Base-by-base conservation (phyloP, 2,888 invertebrate genomes). In the Eupithecia vulgata region DNA sequence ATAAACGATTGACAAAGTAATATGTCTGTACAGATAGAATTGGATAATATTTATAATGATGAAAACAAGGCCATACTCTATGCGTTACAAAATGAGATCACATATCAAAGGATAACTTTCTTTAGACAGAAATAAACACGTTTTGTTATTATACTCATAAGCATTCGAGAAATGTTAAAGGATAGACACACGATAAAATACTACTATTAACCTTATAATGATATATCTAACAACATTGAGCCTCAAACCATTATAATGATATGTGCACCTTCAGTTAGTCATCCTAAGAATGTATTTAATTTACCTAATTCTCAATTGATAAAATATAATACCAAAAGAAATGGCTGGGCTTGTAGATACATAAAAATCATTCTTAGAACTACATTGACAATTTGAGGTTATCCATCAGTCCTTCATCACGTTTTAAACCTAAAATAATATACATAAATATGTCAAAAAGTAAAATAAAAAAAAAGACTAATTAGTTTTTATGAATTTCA, bases 161-260 rank as follows among this genome's bases (percentile, higher is more conserved):
- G 87, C 93, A 91, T 92, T 90, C 92, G 92, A 83, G 89, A 92
- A 92, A 93, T 93, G 93, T 92, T 93, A 90, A 81, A 86, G 85
- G 87, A 25, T 84, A 84, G 85, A 80, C 79, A 82, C 78, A 79
- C 78, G 62, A 78, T 82, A 79, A 72, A 35, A 21, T 64, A 35
- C n/a, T 77, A 79, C 62, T 72, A 75, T 77, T 78, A 81, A 85
- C 85, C 88, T 88, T 86, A 88, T 79, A 78, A 52, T 76, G 82
- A 88, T 89, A 88, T 82, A 81, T 82, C 82, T 88, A 85, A 85
- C 84, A 87, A 84, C 81, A 85, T 89, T 88, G 88, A 90, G 90
- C 89, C 85, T 87, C 87, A 83, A 86, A 85, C 82, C 80, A 80
- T 83, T 78, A 81, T 78, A 86, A 84, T 90, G 90, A 91, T 91